These are phyloP conservation scores for Kryphioiulus occultus DNA, from an alignment of 2,888 invertebrate species.

Conservation along the genomic window DNA sequence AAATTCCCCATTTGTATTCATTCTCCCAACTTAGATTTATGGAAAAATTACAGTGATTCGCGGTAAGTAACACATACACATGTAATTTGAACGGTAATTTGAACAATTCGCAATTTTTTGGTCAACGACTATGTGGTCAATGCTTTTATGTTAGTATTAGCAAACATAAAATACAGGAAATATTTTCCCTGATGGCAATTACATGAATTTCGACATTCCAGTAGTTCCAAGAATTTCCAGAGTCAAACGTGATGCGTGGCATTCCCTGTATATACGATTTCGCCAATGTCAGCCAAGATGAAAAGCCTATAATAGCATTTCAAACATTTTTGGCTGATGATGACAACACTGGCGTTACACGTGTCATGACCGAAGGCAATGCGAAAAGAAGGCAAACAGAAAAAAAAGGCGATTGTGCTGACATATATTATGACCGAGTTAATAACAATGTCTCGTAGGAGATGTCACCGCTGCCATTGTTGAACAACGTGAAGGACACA, in stretches of 20 bases:
- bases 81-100: too few relatives aligned
- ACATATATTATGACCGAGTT: conserved; percentile 31
- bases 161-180: too few relatives aligned
- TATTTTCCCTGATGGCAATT: too few relatives aligned
- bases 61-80: too few relatives aligned
- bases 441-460: conserved; percentile 17
- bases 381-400: neutral
- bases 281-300: neutral
- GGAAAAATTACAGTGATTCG: too few relatives aligned
- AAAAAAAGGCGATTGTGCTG: neutral
- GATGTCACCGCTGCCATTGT: conserved; percentile 20
- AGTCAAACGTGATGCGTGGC: neutral
- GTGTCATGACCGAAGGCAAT: neutral
- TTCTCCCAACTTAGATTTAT: too few relatives aligned
- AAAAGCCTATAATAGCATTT: neutral
- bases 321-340: neutral
- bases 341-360: conserved; percentile 2
- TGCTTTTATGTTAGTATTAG: too few relatives aligned
- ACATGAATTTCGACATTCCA: too few relatives aligned
- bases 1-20: too few relatives aligned
- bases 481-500: neutral
- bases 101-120: too few relatives aligned
- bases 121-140: too few relatives aligned
- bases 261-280: neutral
- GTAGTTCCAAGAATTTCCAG: too few relatives aligned